phyloP scores from a whole-genome alignment of 2,888 invertebrate species.

The Diachrysia chrysitis region DNA sequence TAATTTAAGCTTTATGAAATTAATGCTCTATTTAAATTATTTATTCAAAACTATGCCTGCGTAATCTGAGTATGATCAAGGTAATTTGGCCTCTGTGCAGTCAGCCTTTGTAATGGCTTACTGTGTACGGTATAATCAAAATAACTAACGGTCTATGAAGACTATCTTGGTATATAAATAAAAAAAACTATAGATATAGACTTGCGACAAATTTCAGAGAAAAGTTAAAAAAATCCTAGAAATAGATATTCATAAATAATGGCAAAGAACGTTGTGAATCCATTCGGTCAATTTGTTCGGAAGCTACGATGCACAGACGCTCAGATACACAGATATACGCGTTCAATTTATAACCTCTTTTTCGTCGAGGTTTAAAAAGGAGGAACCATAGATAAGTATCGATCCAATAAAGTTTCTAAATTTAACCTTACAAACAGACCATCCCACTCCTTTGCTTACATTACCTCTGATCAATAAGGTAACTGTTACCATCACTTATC shows the following conservation, averaged over 20 bases:
- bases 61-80: neutral
- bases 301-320: neutral
- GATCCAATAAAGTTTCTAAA: conserved; percentile 1
- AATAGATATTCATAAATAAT: too few relatives aligned
- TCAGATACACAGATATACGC: neutral
- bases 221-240: too few relatives aligned
- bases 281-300: too few relatives aligned
- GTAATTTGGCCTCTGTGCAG: conserved; percentile 2
- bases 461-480: neutral
- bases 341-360: neutral
- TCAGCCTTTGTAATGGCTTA: neutral
- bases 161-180: too few relatives aligned
- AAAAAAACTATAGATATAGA: too few relatives aligned
- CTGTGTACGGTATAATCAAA: neutral
- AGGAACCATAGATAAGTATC: neutral
- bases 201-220: too few relatives aligned
- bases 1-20: neutral
- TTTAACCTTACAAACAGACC: neutral
- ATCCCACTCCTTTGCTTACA: conserved; percentile 4
- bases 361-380: neutral
- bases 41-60: neutral
- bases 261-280: too few relatives aligned
- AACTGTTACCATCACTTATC: conserved; percentile 1
- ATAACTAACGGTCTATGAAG: too few relatives aligned
- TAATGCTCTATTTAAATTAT: neutral